Conservation (phyloP, 2,113 vertebrate genomes). For the Cromileptes altivelis region DNA sequence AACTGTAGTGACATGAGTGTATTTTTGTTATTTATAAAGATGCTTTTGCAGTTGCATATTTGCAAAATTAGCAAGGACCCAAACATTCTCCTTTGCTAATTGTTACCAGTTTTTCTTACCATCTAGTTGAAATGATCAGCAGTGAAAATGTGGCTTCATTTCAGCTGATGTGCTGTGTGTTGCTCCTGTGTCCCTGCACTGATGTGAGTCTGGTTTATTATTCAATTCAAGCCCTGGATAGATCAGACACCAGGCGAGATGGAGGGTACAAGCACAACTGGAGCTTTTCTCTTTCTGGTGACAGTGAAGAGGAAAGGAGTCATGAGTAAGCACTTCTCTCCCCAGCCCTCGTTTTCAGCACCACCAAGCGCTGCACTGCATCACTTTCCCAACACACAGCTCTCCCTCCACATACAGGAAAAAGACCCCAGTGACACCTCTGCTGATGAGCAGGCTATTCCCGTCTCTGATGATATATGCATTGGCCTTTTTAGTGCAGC, state of each 20-base stretch:
- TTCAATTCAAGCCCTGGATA: slow-evolving; percentile 91
- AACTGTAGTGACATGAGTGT: slow-evolving; percentile 35
- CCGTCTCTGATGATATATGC: slow-evolving; percentile 15
- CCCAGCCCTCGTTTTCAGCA: slow-evolving; percentile 33
- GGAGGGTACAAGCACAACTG: slow-evolving; percentile 96
- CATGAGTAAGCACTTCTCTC: slow-evolving; percentile 91
- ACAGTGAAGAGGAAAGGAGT: slow-evolving; percentile 91
- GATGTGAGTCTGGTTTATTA: slow-evolving; percentile 57
- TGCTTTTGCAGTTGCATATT: background rate
- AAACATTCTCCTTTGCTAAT: background rate
- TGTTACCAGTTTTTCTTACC: background rate
- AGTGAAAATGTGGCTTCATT: background rate
- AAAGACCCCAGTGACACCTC: slow-evolving; percentile 35
- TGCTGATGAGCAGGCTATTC: slow-evolving; percentile 27
- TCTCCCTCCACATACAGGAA: slow-evolving; percentile 8
- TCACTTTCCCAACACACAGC: slow-evolving; percentile 18
- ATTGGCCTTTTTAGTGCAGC: background rate
- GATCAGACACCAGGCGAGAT: slow-evolving; percentile 92
- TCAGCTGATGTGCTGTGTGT: slow-evolving; percentile 27
- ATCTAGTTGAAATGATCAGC: slow-evolving; percentile 10
- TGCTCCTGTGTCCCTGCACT: slow-evolving; percentile 24
- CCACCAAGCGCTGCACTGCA: slow-evolving; percentile 33
- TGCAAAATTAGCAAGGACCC: background rate
- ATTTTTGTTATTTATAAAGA: background rate
- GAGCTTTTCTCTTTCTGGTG: slow-evolving; percentile 92